These are phyloP conservation scores for Acipenser transmontanus DNA, from an alignment of 2,797 vertebrate species.

Conservation along the genomic window DNA sequence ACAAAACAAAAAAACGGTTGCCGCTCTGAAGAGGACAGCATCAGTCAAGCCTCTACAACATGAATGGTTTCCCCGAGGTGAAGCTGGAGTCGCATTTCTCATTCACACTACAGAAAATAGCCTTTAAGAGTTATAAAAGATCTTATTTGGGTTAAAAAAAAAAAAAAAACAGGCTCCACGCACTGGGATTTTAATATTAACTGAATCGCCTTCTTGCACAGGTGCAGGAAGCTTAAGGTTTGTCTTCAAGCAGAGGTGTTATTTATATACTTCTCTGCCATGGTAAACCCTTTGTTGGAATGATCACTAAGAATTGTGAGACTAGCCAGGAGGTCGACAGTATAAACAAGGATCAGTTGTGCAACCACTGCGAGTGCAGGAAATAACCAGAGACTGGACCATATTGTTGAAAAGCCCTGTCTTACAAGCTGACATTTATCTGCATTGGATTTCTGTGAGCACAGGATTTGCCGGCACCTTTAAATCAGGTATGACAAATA, in stretches of 20 bases:
- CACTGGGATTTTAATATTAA: slow-evolving; percentile 57
- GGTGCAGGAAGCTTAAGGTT: slow-evolving; percentile 52
- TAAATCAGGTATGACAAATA: slow-evolving; percentile 89
- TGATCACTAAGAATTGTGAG: slow-evolving; percentile 67
- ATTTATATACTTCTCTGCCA: slow-evolving; percentile 70
- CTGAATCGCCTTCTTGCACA: slow-evolving; percentile 40
- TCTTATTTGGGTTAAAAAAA: slow-evolving; percentile 62
- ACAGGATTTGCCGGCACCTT: slow-evolving; percentile 72
- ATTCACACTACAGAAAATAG: slow-evolving; percentile 52
- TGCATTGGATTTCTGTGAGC: slow-evolving; percentile 72
- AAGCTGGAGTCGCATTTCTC: slow-evolving; percentile 64
- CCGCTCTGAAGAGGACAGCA: slow-evolving; percentile 47
- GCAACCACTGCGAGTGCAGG: slow-evolving; percentile 65
- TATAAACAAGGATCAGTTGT: slow-evolving; percentile 69
- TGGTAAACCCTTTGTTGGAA: slow-evolving; percentile 79
- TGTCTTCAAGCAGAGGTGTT: slow-evolving; percentile 57
- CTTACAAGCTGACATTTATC: slow-evolving; percentile 14
- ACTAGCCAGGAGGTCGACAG: slow-evolving; percentile 70
- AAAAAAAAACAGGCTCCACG: slow-evolving; percentile 63
- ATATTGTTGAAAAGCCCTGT: background rate
- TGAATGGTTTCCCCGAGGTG: slow-evolving; percentile 69
- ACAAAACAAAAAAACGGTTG: slow-evolving; percentile 17
- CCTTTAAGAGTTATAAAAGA: slow-evolving; percentile 69
- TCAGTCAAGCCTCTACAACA: slow-evolving; percentile 71
- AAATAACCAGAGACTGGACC: slow-evolving; percentile 64